Conservation (phyloP, 2,888 invertebrate species). For the Dioctria rufipes region DNA sequence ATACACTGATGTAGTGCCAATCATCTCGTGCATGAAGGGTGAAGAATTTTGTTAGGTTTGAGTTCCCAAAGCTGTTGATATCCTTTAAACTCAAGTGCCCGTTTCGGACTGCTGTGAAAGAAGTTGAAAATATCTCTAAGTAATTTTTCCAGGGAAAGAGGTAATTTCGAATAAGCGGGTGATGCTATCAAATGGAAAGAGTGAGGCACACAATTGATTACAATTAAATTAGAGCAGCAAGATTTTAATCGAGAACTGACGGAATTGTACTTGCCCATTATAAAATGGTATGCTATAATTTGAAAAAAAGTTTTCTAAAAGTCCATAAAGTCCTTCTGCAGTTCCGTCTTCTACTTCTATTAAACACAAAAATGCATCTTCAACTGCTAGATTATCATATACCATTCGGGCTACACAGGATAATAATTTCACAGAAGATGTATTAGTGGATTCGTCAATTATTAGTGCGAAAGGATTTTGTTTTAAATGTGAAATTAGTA, state of each 20-base stretch:
- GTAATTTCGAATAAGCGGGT: constrained; percentile 4
- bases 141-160: constrained; percentile 3
- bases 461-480: background rate
- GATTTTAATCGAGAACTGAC: background rate
- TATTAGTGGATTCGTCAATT: constrained; percentile 11
- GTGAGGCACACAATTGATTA: constrained; percentile 11
- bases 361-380: background rate
- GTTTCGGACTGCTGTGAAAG: constrained; percentile 16
- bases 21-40: too few species aligned
- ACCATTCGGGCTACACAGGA: background rate
- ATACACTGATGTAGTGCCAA: constrained; percentile 7
- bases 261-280: background rate
- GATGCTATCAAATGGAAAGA: constrained; percentile 6
- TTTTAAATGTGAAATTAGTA: background rate
- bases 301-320: constrained; percentile 11
- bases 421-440: background rate
- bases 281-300: background rate
- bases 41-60: too few species aligned
- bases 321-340: background rate
- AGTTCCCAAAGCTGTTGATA: constrained; percentile 7
- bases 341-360: background rate
- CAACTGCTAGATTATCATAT: background rate
- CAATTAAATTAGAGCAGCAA: background rate
- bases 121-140: constrained; percentile 13
- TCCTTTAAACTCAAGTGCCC: background rate